A percentile compares a stretch with the other conserved stretches of the same genome.
Evolutionary conservation across 2,888 invertebrate species (phyloP).

Genomic region (Synanthedon myopaeformis): DNA sequence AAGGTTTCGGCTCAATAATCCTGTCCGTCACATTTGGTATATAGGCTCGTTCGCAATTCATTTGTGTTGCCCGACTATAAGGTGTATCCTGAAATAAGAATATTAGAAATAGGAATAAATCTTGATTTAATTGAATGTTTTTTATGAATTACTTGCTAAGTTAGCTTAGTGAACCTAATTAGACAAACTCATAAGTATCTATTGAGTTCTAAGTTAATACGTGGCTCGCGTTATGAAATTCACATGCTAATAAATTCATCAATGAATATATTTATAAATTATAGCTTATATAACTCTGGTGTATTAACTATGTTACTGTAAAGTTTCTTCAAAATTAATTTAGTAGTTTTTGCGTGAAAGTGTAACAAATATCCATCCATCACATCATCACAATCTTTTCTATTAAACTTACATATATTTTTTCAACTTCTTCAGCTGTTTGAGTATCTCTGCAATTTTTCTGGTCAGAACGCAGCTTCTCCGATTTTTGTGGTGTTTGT

Average conservation of each 20-base stretch:
- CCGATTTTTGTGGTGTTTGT: constrained; percentile 78
- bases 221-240: too few relatives aligned
- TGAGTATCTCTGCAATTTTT: constrained; percentile 75
- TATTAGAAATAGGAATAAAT: neutral
- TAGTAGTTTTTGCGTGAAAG: too few relatives aligned
- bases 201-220: too few relatives aligned
- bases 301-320: neutral
- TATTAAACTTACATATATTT: constrained; percentile 42
- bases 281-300: neutral
- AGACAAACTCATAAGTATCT: neutral
- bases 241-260: too few relatives aligned
- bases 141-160: too few relatives aligned
- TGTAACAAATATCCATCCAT: too few relatives aligned
- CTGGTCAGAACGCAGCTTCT: constrained; percentile 58
- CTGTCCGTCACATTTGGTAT: constrained; percentile 74
- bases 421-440: constrained; percentile 69
- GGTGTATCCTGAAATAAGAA: constrained; percentile 47
- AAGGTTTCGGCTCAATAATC: constrained; percentile 71
- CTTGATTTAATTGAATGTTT: too few relatives aligned
- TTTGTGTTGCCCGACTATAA: constrained; percentile 73
- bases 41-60: constrained; percentile 65
- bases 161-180: neutral
- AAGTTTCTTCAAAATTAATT: too few relatives aligned
- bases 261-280: neutral
- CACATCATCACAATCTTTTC: too few relatives aligned